phyloP scores from a whole-genome alignment of 92 coral and sea anemone genomes.

The Porites cylindrica region DNA sequence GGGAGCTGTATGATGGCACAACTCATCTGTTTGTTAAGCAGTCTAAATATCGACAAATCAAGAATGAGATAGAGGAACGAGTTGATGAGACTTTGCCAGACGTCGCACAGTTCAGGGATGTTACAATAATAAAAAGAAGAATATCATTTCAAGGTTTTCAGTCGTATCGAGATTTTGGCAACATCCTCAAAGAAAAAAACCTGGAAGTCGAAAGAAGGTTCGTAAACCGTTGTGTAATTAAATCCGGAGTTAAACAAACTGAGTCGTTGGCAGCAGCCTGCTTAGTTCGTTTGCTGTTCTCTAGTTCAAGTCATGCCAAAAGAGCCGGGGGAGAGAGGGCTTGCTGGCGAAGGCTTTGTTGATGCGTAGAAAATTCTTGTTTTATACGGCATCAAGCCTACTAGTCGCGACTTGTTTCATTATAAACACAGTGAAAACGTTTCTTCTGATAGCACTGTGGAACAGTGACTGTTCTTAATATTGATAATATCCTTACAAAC shows the following conservation, averaged over 20 bases:
- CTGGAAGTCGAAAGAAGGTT: slow-evolving; percentile 41
- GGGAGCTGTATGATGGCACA: slow-evolving; percentile 57
- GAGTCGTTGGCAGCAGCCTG: no score
- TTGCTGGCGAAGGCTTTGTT: no score
- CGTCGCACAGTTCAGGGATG: slow-evolving; percentile 21
- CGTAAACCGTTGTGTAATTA: not conserved
- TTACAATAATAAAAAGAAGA: not conserved
- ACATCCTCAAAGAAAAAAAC: slow-evolving; percentile 24
- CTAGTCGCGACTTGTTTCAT: not conserved
- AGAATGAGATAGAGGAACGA: slow-evolving; percentile 56
- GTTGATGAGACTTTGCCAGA: slow-evolving; percentile 42
- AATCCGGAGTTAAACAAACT: not conserved
- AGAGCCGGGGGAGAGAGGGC: no score
- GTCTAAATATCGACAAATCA: slow-evolving; percentile 53
- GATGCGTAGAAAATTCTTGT: no score
- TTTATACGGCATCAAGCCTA: not conserved
- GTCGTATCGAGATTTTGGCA: slow-evolving; percentile 29
- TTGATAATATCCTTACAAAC: no score
- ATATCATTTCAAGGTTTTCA: slow-evolving; percentile 24
- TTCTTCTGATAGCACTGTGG: not conserved
- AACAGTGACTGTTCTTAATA: not conserved
- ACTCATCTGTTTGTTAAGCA: slow-evolving; percentile 50
- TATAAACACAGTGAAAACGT: not conserved
- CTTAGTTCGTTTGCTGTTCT: no score
- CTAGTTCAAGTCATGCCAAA: no score